Evolutionary conservation across 2,888 invertebrate species (phyloP).

Genomic region (Romanomermis culicivorax): DNA sequence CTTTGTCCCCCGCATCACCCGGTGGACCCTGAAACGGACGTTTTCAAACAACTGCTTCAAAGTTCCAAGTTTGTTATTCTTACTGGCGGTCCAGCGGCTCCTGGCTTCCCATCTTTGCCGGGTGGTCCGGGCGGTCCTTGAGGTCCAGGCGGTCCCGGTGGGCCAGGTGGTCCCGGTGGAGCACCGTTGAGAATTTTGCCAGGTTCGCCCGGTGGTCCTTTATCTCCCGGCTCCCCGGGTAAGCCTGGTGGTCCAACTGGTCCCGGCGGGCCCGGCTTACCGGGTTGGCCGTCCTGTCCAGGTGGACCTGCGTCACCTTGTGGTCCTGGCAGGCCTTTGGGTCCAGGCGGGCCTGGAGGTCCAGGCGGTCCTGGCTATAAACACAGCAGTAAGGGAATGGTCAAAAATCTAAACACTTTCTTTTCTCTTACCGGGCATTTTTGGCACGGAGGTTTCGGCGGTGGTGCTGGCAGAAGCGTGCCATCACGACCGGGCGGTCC

Average conservation of each 20-base stretch:
- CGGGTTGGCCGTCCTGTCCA: constrained; percentile 8
- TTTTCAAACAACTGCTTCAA: background rate
- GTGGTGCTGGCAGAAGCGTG: constrained; percentile 1
- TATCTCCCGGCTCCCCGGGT: constrained; percentile 1
- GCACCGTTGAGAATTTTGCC: constrained; percentile 3
- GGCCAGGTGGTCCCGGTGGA: constrained; percentile 3
- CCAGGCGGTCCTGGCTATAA: constrained; percentile 3
- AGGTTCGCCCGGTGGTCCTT: constrained; percentile 5
- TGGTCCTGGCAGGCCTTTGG: constrained; percentile 8
- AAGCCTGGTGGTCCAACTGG: constrained; percentile 7
- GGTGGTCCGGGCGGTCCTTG: constrained; percentile 5
- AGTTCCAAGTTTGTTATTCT: background rate
- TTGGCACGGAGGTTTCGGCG: constrained; percentile 7
- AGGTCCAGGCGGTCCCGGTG: constrained; percentile 7
- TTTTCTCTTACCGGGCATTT: constrained; percentile 5
- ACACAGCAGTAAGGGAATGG: background rate
- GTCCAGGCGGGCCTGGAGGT: constrained; percentile 4
- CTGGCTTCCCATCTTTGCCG: constrained; percentile 6
- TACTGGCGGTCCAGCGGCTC: constrained; percentile 1
- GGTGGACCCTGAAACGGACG: constrained; percentile 1
- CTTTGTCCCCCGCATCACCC: constrained; percentile 2
- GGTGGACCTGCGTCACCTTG: constrained; percentile 5
- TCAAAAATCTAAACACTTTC: background rate
- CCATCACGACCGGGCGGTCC: constrained; percentile 9
- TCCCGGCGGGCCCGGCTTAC: constrained; percentile 12